Base-by-base conservation (phyloP, 2,113 vertebrate species). In the Struthidea cinerea region DNA sequence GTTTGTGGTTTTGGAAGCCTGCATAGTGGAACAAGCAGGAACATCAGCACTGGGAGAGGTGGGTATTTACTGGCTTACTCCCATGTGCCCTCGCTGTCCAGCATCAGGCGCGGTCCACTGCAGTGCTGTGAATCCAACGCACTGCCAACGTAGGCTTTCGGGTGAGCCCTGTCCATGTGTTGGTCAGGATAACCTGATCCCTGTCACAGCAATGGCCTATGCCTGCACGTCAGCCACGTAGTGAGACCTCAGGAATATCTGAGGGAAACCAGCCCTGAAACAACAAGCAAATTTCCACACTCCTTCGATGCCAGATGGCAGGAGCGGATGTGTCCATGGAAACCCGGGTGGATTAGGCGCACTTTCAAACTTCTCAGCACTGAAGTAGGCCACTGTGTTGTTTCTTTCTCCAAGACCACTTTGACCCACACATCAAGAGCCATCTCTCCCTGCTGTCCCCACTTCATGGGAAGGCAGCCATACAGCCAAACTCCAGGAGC, bases 81-180 rank as follows among this genome's bases (percentile, higher is more conserved):
- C 60, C 15, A 24, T 5, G 30, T 26, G 20, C n/a, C 10, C 20
- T 46, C 13, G 3, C 33, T 59, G 30, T 22, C 44, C 49, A 42
- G 50, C 59, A 14, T 15, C 55, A 60, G 46, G n/a, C n/a, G 27
- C 53, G 39, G 11, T 8, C 37, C 52, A n/a, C 3, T 1, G 2
- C 55, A 49, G 15, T n/a, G 39, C 24, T 11, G 0, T 30, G 63
- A 49, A 28, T 8, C 13, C n/a, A 7, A 4, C 2, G 3, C 23
- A 16, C 2, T 13, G n/a, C 32, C 69, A 63, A 24, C 0, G 0
- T 0, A 35, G 44, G 16, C 6, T 64, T 89, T 71, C 0, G 0
- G 33, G 49, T 14, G 55, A 88, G 33, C 1, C 1, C 35, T 42
- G 20, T 30, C 37, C 7, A 3, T 1, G 22, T 13, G 10, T 3